A percentile compares a stretch with the other conserved stretches of the same genome.
Evolutionary conservation across 2,888 invertebrate genomes (phyloP).

Genomic region (Leptinotarsa juncta): DNA sequence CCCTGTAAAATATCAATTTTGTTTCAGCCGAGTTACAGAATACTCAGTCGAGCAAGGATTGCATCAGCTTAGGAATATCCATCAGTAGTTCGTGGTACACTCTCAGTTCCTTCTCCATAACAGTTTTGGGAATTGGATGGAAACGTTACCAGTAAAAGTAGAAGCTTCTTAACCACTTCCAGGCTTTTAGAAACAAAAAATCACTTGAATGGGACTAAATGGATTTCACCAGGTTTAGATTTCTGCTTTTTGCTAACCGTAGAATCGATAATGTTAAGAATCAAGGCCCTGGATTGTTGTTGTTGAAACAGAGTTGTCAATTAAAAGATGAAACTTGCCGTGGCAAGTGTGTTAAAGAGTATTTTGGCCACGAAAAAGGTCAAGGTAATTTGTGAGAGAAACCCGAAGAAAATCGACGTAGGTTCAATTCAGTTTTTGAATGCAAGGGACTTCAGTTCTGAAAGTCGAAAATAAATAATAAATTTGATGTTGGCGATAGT

Average conservation of each 20-base stretch:
- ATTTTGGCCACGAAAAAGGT: not conserved
- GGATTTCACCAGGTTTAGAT: conserved; percentile 52
- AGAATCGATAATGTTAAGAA: conserved; percentile 51
- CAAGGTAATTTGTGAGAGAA: not conserved
- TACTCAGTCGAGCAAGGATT: conserved; percentile 58
- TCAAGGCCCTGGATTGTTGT: conserved; percentile 22
- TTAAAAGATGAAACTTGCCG: conserved; percentile 7
- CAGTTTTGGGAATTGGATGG: conserved; percentile 40
- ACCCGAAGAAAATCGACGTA: not conserved
- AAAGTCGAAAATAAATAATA: not conserved
- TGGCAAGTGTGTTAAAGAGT: not conserved
- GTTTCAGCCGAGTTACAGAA: conserved; percentile 61
- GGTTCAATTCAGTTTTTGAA: not conserved
- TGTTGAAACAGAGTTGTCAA: conserved; percentile 16
- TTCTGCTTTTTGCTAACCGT: conserved; percentile 58
- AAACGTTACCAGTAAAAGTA: conserved; percentile 47
- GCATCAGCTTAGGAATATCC: conserved; percentile 52
- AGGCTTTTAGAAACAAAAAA: conserved; percentile 33
- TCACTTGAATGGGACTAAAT: conserved; percentile 38
- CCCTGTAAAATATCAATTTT: not conserved
- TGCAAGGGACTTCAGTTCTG: not conserved
- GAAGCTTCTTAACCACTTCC: conserved; percentile 33
- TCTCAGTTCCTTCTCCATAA: conserved; percentile 37
- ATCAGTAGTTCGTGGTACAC: conserved; percentile 36
- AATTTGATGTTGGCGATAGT: conserved; percentile 4